These are phyloP conservation scores for Euplexia lucipara DNA, from an alignment of 2,888 invertebrate species.

Conservation along the genomic window DNA sequence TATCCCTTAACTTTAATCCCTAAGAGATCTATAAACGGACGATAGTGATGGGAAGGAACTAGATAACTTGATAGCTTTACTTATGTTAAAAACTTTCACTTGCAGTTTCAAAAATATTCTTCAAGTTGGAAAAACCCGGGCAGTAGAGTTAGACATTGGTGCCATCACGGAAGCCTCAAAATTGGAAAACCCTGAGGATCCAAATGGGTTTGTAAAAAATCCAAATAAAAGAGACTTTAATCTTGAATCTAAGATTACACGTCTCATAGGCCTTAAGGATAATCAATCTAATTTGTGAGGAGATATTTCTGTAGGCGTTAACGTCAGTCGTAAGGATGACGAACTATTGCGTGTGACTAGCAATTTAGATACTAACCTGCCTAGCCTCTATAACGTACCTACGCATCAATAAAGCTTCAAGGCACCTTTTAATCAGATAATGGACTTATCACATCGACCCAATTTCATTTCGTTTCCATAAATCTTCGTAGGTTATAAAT, in stretches of 20 bases:
- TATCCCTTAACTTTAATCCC: slow-evolving; percentile 2
- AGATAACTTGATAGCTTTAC: slow-evolving; percentile 11
- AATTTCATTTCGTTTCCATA: slow-evolving; percentile 67
- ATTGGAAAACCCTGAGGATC: slow-evolving; percentile 43
- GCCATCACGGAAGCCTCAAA: slow-evolving; percentile 30
- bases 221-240: slow-evolving; percentile 28
- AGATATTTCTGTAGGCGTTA: slow-evolving; percentile 34
- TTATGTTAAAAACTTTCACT: slow-evolving; percentile 46
- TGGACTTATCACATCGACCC: slow-evolving; percentile 72
- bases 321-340: slow-evolving; percentile 39
- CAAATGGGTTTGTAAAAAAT: slow-evolving; percentile 42
- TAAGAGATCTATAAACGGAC: background rate
- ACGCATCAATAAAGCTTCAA: slow-evolving; percentile 67
- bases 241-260: slow-evolving; percentile 17
- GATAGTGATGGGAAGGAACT: background rate
- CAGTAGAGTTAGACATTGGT: slow-evolving; percentile 36
- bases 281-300: slow-evolving; percentile 27
- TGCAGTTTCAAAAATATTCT: slow-evolving; percentile 50
- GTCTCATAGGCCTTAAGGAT: slow-evolving; percentile 31
- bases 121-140: slow-evolving; percentile 43
- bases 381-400: slow-evolving; percentile 60
- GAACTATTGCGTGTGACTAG: slow-evolving; percentile 64
- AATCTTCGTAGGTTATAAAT: slow-evolving; percentile 64
- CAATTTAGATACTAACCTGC: slow-evolving; percentile 63
- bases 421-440: slow-evolving; percentile 71